Evolutionary conservation across 2,113 vertebrate genomes (phyloP).

Genomic region (Chaenocephalus aceratus): DNA sequence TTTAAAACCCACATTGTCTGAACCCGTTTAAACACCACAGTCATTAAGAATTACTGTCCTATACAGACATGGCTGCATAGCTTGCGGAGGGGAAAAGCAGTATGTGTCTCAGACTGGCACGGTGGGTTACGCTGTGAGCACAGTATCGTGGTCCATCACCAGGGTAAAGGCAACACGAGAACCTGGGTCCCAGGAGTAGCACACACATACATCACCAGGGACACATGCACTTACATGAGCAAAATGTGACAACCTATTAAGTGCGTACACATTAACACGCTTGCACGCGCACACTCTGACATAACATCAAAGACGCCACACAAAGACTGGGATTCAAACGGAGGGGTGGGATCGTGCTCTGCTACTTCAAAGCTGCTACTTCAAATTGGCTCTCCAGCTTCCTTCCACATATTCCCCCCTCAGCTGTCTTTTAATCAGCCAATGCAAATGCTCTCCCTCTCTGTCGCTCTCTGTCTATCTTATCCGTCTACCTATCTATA

Average conservation of each 20-base stretch:
- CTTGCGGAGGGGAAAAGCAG: conserved; percentile 15
- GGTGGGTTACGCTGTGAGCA: neutral
- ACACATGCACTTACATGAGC: conserved; percentile 15
- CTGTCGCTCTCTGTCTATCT: conserved; percentile 11
- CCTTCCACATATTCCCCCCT: conserved; percentile 49
- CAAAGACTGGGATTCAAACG: conserved; percentile 73
- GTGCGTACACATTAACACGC: conserved; percentile 20
- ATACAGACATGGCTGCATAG: conserved; percentile 20
- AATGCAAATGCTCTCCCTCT: conserved; percentile 62
- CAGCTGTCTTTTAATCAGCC: conserved; percentile 70
- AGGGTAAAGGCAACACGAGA: neutral
- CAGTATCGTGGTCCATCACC: neutral
- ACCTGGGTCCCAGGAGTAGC: neutral
- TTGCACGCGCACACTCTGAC: conserved; percentile 15
- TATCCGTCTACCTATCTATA: neutral
- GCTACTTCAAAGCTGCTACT: conserved; percentile 73
- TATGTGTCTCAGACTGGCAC: conserved; percentile 22
- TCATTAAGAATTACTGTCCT: conserved; percentile 27
- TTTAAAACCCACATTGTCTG: conserved; percentile 48
- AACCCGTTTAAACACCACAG: conserved; percentile 47
- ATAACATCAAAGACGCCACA: conserved; percentile 73
- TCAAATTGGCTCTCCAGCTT: conserved; percentile 65
- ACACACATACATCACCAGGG: neutral
- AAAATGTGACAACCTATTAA: conserved; percentile 30
- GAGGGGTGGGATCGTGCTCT: conserved; percentile 61